phyloP scores from a whole-genome alignment of 2,888 invertebrate genomes.

The Sepioteuthis lessoniana region DNA sequence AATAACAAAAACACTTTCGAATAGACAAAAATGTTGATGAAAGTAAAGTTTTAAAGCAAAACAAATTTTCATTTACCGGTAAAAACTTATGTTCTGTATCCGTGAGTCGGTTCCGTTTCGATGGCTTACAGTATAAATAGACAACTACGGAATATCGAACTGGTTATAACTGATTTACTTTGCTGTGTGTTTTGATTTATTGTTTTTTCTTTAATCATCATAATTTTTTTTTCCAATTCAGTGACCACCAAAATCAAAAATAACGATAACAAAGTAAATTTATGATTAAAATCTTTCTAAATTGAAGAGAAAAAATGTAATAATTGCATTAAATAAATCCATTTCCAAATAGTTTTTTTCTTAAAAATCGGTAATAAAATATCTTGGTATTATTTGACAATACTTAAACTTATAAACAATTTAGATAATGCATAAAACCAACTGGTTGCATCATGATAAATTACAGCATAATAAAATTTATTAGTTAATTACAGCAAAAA shows the following conservation, averaged over 20 bases:
- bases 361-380: no score
- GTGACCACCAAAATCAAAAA: neutral
- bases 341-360: no score
- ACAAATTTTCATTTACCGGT: neutral
- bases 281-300: no score
- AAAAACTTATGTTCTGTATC: neutral
- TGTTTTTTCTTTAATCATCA: no score
- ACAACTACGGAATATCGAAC: neutral
- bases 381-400: no score
- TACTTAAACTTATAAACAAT: no score
- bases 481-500: conserved; percentile 8
- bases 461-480: neutral
- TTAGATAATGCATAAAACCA: neutral
- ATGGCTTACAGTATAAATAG: conserved; percentile 33
- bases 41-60: neutral
- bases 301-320: no score
- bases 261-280: neutral
- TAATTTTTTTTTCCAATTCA: neutral
- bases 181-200: no score
- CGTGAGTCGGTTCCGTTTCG: neutral
- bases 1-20: neutral
- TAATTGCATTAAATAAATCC: no score
- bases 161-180: neutral
- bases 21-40: neutral
- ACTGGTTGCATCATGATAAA: neutral